Base-by-base conservation (phyloP, 2,888 invertebrate species). In the Ganaspis brasiliensis region DNA sequence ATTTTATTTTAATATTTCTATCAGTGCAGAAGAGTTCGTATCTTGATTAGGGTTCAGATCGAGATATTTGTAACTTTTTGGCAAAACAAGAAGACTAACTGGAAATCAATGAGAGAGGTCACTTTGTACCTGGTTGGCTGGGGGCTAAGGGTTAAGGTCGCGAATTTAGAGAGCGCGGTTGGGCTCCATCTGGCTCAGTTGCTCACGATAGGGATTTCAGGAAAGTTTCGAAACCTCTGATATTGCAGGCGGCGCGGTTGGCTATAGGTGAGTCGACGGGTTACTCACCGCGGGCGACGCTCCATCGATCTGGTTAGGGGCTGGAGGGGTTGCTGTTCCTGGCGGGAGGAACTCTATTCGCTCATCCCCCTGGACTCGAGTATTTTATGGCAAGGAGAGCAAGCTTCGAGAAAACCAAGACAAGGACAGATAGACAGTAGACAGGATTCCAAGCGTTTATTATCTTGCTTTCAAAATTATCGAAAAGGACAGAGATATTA, bases 271-370 rank as follows among this genome's bases (percentile, higher is more conserved):
- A 79, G 76, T 79, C 70, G 81, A 6, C 87, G 87, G 87, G 88
- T 90, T 89, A 90, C 87, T 90, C 89, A 89, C 89, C 90, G 88
- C 85, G 87, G 87, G 86, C 89, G 89, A 88, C 89, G 90, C 89
- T 90, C 88, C 87, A 90, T 90, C 90, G 90, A 90, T 90, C 90
- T 81, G 84, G 82, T 79, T 81, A 80, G 82, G 71, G 77, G 74
- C 63, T 76, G 79, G 75, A 67, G 81, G 81, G 79, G 81, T 79
- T 76, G 82, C 76, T 82, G 85, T 86, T 83, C 85, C 82, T 82
- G 81, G 85, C 82, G 82, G 82, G 84, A 81, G 83, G 82, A 82
- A 78, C 80, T 81, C 84, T 82, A 82, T 82, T 82, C 81, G 81
- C 80, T 83, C 79, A 78, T 82, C 82, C 82, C 85, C 79, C 77